Evolutionary conservation across 2,888 invertebrate genomes (phyloP).

Genomic region (Eupithecia abbreviata): DNA sequence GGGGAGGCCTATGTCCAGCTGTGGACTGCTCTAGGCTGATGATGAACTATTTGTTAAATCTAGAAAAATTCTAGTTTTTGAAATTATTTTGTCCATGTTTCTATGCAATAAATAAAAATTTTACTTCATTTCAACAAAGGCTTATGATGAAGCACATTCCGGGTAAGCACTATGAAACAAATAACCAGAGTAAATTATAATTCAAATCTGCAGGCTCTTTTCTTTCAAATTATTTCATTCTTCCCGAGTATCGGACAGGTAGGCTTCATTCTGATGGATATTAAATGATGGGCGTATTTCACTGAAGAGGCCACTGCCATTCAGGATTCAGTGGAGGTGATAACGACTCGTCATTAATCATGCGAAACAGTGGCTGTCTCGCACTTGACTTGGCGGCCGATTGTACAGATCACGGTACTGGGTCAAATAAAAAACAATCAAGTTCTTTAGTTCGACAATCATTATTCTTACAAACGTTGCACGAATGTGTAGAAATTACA

Average conservation of each 20-base stretch:
- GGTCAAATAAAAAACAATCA: neutral
- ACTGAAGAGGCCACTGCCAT: conserved; percentile 68
- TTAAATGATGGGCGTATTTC: conserved; percentile 53
- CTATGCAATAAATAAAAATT: too few relatives aligned
- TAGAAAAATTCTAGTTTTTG: too few relatives aligned
- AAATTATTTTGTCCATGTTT: too few relatives aligned
- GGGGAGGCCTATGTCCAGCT: too few relatives aligned
- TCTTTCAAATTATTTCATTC: neutral
- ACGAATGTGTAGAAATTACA: too few relatives aligned
- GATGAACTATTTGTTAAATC: too few relatives aligned
- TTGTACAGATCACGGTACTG: conserved; percentile 52
- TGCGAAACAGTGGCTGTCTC: conserved; percentile 64
- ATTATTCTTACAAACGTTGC: neutral
- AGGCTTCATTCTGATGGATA: neutral
- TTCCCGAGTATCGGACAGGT: neutral
- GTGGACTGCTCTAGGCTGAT: too few relatives aligned
- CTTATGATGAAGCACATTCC: too few relatives aligned
- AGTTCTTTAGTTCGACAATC: neutral
- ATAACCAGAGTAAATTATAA: neutral
- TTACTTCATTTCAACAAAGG: too few relatives aligned
- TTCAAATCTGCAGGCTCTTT: neutral
- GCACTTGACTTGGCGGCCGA: conserved; percentile 57
- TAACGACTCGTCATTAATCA: conserved; percentile 75
- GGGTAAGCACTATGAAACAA: too few relatives aligned
- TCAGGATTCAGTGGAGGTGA: conserved; percentile 58